Evolutionary conservation across 2,113 vertebrate species (phyloP), one percentile per base, ranked within the genome.

Genomic region (Asarcornis scutulata): DNA sequence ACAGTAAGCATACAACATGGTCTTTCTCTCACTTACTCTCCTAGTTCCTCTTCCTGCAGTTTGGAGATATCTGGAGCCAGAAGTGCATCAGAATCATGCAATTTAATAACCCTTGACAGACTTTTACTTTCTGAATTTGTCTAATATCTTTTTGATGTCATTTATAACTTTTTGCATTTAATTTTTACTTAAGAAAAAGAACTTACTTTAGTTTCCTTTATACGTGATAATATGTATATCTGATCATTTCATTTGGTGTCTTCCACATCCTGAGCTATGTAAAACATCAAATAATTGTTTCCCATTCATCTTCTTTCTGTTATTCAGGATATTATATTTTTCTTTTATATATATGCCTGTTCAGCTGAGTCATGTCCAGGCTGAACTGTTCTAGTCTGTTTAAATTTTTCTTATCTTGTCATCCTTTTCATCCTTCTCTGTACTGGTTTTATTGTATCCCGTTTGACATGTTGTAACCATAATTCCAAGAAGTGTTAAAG

Each of bases 341-440:
- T 84, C 66, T 91, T 63, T 93, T 71, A 82, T 82, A 44, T 95
- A 74, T 93, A 14, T 64, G 86, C 69, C 81, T 92, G 73, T 32
- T 92, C 74, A 75, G 26, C 26, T 93, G 91, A 92, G 74, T 93
- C 77, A 81, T 75, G 95, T 95, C 89, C 95, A 95, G 81, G 68
- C 53, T 76, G 44, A 84, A 75, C 66, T 79, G 73, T 73, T 95
- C 93, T 95, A 74, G 48, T 87, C 77, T 95, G 34, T 95, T 92
- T 96, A 84, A 88, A 91, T 78, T 93, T 86, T 92, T 91, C 75
- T 95, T 87, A 88, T 89, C 78, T 92, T 95, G 60, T 95, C 66
- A 86, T 64, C 29, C 77, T 71, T 95, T 97, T 89, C 86, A 97
- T 97, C 96, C 69, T 91, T 68, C 69, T 64, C 60, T 89, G 74